Percentiles rank a stretch among this genome's conserved stretches.
These are phyloP conservation scores for Caerostris darwini DNA, from an alignment of 1,140 invertebrate species.

Conservation along the genomic window DNA sequence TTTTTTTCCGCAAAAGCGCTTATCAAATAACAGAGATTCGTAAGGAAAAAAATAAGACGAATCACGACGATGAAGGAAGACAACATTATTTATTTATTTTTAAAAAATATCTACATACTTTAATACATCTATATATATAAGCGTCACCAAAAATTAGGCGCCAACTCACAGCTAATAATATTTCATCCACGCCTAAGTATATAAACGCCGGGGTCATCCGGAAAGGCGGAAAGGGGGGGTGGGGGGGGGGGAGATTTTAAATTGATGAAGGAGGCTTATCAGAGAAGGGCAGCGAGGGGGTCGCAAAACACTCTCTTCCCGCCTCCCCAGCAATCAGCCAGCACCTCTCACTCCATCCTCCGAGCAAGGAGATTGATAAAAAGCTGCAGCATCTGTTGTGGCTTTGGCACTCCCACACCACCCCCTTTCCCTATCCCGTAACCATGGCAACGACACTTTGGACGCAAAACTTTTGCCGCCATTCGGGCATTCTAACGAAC, in stretches of 20 bases:
- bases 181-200: constrained; percentile 71
- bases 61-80: too few relatives aligned
- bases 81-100: too few relatives aligned
- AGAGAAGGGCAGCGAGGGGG: constrained; percentile 45
- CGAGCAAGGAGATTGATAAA: constrained; percentile 74
- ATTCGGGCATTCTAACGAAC: constrained; percentile 73
- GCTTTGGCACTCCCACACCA: constrained; percentile 46
- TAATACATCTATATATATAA: neutral
- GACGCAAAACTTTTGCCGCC: constrained; percentile 76
- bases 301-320: neutral
- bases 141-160: constrained; percentile 56
- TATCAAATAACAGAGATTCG: too few relatives aligned
- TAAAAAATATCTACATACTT: too few relatives aligned
- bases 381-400: constrained; percentile 77
- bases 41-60: too few relatives aligned
- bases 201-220: constrained; percentile 58
- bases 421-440: constrained; percentile 13
- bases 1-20: too few relatives aligned
- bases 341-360: constrained; percentile 11
- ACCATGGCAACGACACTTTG: constrained; percentile 73
- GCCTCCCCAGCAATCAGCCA: constrained; percentile 39
- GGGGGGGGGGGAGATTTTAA: constrained; percentile 58
- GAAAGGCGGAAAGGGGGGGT: neutral
- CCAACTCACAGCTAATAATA: constrained; percentile 72
- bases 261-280: constrained; percentile 77